Conservation (phyloP, 2,888 invertebrate genomes). For the Ctenicera cuprea region DNA sequence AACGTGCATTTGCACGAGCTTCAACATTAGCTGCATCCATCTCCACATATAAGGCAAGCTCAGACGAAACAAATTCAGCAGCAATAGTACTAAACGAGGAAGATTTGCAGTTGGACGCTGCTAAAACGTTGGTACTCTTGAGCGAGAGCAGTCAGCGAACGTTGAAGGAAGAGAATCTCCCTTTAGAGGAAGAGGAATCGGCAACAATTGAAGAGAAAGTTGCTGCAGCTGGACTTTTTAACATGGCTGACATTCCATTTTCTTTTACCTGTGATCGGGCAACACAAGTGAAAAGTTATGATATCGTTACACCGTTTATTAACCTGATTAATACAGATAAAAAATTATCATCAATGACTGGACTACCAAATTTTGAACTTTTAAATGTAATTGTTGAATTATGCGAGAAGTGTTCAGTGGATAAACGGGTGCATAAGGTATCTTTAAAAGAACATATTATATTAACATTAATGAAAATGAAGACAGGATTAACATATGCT, state of each 20-base stretch:
- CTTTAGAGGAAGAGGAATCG: constrained; percentile 1
- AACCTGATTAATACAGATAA: too few relatives aligned
- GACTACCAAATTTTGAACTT: too few relatives aligned
- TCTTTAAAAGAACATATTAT: too few relatives aligned
- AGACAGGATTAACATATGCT: too few relatives aligned
- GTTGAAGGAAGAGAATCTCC: constrained; percentile 1
- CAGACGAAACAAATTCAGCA: not conserved
- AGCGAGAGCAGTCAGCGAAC: not conserved
- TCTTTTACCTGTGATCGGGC: constrained; percentile 1
- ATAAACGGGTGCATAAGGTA: too few relatives aligned
- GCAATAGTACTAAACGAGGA: not conserved
- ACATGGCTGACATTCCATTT: not conserved
- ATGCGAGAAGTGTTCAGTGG: too few relatives aligned
- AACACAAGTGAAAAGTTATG: not conserved
- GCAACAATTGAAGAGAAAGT: not conserved
- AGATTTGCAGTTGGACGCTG: constrained; percentile 6
- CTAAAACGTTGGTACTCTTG: constrained; percentile 5
- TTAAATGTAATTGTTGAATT: too few relatives aligned
- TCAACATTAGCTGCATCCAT: not conserved
- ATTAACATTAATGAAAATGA: too few relatives aligned
- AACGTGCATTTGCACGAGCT: not conserved
- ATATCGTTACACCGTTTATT: too few relatives aligned
- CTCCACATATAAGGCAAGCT: not conserved
- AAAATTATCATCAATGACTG: too few relatives aligned
- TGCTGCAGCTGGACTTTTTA: not conserved